Conservation (phyloP, 2,113 vertebrate genomes). For the Odocoileus hemionus region DNA sequence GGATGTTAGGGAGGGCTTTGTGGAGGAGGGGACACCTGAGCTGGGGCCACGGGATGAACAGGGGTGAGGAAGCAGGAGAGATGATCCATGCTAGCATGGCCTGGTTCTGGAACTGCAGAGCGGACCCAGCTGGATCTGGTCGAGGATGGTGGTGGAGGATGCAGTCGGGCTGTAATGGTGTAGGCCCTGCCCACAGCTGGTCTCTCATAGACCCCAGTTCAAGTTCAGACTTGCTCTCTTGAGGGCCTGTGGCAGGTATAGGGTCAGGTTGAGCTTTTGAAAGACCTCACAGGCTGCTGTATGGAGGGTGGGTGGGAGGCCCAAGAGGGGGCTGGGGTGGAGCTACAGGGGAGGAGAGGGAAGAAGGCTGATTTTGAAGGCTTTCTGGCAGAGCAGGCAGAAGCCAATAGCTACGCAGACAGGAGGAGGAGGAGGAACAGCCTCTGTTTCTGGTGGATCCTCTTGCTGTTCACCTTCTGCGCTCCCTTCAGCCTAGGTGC, state of each 20-base stretch:
- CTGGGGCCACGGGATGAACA: neutral
- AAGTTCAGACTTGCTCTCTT: neutral
- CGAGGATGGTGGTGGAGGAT: neutral
- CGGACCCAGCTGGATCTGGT: neutral
- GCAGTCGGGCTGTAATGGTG: accelerated
- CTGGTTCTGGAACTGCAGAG: neutral
- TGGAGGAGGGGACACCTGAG: neutral
- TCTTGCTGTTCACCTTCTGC: neutral
- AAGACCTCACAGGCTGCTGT: neutral
- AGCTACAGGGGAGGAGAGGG: no score
- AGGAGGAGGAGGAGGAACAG: neutral
- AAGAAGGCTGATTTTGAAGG: neutral
- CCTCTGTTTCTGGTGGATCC: neutral
- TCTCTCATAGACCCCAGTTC: neutral
- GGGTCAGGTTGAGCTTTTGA: neutral
- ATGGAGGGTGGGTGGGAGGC: neutral
- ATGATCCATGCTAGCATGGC: neutral
- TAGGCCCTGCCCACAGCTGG: accelerated
- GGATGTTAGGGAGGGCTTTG: neutral
- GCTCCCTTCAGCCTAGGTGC: neutral
- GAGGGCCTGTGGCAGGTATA: neutral
- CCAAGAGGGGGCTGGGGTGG: neutral
- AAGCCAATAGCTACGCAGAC: neutral
- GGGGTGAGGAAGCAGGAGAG: neutral
- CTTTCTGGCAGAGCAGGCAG: neutral